Evolutionary conservation across 1,140 invertebrate species (phyloP).

Genomic region (Sarcophaga peregrina): DNA sequence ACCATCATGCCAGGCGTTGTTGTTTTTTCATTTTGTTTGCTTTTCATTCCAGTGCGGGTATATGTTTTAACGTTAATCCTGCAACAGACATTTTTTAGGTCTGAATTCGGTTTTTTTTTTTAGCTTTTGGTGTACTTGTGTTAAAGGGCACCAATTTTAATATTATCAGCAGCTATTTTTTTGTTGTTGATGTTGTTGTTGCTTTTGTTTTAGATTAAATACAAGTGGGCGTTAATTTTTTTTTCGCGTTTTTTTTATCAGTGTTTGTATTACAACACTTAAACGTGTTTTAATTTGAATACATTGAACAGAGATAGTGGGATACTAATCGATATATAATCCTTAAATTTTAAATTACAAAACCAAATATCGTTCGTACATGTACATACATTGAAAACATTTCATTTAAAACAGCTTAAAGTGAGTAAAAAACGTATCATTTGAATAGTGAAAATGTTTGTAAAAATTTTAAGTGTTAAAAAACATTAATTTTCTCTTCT

Average conservation of each 20-base stretch:
- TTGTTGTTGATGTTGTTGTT: background rate
- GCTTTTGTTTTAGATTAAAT: background rate
- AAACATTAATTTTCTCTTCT: too few species aligned
- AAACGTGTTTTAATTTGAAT: background rate
- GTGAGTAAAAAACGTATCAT: too few species aligned
- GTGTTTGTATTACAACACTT: background rate
- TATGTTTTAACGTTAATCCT: slow-evolving; percentile 8
- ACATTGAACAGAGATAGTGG: background rate
- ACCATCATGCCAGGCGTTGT: background rate
- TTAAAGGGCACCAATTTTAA: background rate
- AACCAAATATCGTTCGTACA: too few species aligned
- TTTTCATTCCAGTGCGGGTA: background rate
- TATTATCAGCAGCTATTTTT: background rate
- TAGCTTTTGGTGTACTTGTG: background rate
- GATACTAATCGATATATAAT: background rate
- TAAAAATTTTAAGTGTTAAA: too few species aligned
- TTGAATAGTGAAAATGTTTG: too few species aligned
- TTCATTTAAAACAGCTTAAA: too few species aligned
- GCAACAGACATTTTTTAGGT: background rate
- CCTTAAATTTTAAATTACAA: background rate
- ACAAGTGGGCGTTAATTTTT: background rate
- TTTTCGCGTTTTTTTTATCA: background rate
- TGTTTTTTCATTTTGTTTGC: background rate
- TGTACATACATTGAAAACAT: too few species aligned
- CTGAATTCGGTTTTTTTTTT: background rate